A percentile compares a stretch with the other conserved stretches of the same genome.
These are phyloP conservation scores for Phthorimaea operculella DNA, from an alignment of 1,140 invertebrate species.

Conservation along the genomic window DNA sequence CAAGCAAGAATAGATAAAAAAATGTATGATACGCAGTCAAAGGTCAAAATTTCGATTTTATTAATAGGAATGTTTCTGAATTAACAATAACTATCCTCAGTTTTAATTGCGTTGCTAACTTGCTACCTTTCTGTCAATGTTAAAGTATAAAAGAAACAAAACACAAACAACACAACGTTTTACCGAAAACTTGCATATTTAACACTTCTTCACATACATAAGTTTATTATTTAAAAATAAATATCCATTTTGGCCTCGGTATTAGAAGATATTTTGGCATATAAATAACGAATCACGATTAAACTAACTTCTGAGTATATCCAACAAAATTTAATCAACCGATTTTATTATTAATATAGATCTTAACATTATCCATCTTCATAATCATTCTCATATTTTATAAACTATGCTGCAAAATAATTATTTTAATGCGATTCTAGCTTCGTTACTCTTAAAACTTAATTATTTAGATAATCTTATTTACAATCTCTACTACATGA, in stretches of 20 bases:
- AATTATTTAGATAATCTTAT: slow-evolving; percentile 59
- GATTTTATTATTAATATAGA: slow-evolving; percentile 30
- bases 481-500: slow-evolving; percentile 53
- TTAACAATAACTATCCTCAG: no score
- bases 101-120: no score
- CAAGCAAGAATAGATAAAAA: no score
- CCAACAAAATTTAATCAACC: slow-evolving; percentile 41
- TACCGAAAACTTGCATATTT: no score
- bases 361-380: slow-evolving; percentile 34
- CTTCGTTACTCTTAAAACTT: slow-evolving; percentile 48
- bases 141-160: neutral
- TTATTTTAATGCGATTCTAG: slow-evolving; percentile 52
- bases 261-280: slow-evolving; percentile 37
- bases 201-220: neutral
- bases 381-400: slow-evolving; percentile 35
- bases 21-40: no score
- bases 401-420: slow-evolving; percentile 59
- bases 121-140: no score
- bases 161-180: neutral
- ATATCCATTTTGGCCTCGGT: slow-evolving; percentile 34
- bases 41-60: no score
- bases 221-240: slow-evolving; percentile 15
- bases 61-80: no score
- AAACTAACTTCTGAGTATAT: slow-evolving; percentile 34
- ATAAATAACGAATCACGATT: slow-evolving; percentile 29